Conservation (phyloP, 2,113 vertebrate species). For the Rynchops niger region DNA sequence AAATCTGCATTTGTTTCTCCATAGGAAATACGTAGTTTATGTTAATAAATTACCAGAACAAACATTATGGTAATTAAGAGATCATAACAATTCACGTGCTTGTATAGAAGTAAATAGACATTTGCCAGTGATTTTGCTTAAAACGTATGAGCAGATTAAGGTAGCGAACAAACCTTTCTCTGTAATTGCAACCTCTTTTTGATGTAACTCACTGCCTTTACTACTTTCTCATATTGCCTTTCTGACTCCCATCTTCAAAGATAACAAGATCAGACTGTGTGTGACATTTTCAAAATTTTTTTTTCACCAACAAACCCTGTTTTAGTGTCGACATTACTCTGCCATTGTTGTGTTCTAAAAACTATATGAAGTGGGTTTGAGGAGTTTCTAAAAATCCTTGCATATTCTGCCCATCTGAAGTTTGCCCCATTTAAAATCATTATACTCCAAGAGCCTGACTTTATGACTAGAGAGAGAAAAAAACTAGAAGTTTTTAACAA, state of each 20-base stretch:
- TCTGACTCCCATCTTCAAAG: not conserved
- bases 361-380: not conserved
- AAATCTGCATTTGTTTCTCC: not conserved
- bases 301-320: not conserved
- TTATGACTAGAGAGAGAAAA: not conserved
- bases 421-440: not conserved
- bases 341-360: not conserved
- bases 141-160: not conserved
- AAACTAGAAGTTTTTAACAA: not conserved
- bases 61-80: not conserved
- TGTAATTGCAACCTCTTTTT: not conserved
- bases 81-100: not conserved
- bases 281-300: not conserved
- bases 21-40: not conserved
- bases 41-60: not conserved
- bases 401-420: not conserved
- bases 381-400: not conserved
- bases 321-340: not conserved
- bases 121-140: not conserved
- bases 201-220: not conserved
- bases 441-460: not conserved
- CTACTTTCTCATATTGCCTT: not conserved
- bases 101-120: not conserved
- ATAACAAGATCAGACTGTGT: not conserved
- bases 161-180: not conserved